phyloP scores from a whole-genome alignment of 2,113 vertebrate species.

The Podiceps cristatus region DNA sequence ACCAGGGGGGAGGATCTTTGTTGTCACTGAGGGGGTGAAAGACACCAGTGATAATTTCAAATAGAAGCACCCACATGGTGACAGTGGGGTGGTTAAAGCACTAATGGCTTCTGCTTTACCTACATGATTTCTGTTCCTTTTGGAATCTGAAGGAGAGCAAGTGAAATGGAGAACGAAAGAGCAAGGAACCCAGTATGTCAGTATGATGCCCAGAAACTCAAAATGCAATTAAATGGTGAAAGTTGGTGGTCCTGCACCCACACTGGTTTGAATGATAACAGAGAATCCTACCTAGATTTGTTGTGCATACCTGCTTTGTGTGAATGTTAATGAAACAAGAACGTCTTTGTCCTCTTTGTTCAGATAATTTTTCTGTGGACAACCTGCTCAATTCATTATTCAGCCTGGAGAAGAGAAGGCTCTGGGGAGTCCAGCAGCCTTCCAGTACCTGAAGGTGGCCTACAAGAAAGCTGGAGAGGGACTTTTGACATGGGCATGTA shows the following conservation, averaged over 20 bases:
- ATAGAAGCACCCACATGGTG: fast-evolving
- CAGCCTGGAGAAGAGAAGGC: no score
- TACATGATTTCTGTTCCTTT: background rate
- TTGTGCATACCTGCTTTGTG: background rate
- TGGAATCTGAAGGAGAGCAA: background rate
- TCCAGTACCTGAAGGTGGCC: no score
- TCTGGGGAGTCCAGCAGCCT: no score
- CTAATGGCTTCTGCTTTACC: background rate
- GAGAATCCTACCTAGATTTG: background rate
- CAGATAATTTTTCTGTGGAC: background rate
- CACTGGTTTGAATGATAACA: background rate
- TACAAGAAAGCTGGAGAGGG: no score
- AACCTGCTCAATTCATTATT: background rate
- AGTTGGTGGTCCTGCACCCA: background rate
- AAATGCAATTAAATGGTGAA: background rate
- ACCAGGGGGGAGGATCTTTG: background rate
- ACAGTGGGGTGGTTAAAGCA: background rate
- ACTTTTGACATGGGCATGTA: no score
- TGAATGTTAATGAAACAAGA: background rate
- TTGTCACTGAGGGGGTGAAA: background rate
- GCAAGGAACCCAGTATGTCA: background rate
- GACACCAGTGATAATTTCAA: background rate
- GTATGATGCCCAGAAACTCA: background rate
- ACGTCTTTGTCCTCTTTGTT: background rate
- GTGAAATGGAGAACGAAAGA: background rate